Base-by-base conservation (phyloP, 23 tunicate species). In the Halocynthia roretzi region DNA sequence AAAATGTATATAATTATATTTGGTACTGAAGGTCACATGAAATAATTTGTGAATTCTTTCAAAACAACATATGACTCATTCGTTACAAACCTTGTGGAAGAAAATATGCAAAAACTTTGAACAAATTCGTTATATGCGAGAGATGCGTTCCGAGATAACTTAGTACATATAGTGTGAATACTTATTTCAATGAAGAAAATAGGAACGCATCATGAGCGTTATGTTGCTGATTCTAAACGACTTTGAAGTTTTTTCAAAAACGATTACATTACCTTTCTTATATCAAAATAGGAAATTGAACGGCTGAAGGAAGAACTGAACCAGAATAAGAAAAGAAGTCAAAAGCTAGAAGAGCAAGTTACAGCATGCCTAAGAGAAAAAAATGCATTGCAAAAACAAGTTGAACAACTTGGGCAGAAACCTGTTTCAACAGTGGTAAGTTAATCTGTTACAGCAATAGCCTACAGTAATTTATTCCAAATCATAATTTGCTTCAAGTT, bases 281-380 rank as follows among this genome's bases (percentile, higher is more conserved):
- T 67, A 0, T 44, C 55, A 15, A 20, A 2, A 7, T 54, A 84
- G 86, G 93, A 93, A 74, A 93, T 93, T 52, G 87, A 93, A 52
- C 69, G 93, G 0, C 64, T 93, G 62, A 75, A 79, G 51, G 77
- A 50, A 61, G 98, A 93, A 51, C 83, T 86, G 21, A 87, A 86
- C 49, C 56, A 63, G 50, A 50, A 78, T 8, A 50, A 31, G 17
- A 78, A 69, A 40, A 60, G 84, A 22, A 85, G 87, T 51, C 72
- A 82, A 60, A 70, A 56, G 10, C 6, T 93, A 49, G 93, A 86
- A 70, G 76, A 54, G 23, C 87, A 83, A 61, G 80, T 86, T 6
- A 82, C 77, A 14, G 63, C 75, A 7, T 79, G 67, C 6, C 0
- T 86, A 49, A 64, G 84, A 75, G 98, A 93, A 10, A 93, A 93